phyloP scores from a whole-genome alignment of 2,113 vertebrate genomes.

The Arvicanthis niloticus region DNA sequence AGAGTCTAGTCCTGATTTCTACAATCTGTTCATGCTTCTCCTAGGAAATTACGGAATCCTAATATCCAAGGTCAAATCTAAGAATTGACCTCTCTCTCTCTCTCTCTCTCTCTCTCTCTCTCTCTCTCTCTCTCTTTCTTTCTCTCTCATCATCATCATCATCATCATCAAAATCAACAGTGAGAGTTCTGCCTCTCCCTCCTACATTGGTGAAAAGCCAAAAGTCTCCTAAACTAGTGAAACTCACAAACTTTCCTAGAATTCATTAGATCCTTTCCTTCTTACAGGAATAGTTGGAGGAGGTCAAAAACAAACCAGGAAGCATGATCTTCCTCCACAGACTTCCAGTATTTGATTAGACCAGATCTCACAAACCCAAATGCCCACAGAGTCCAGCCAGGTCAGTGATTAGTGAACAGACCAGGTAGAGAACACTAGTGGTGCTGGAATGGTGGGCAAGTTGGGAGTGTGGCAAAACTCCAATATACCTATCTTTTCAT shows the following conservation, averaged over 20 bases:
- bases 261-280: not conserved
- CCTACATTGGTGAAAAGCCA: not conserved
- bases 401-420: not conserved
- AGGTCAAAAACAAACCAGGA: not conserved
- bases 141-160: too few relatives aligned
- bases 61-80: not conserved
- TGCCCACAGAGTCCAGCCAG: not conserved
- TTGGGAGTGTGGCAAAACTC: fast-evolving
- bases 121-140: too few relatives aligned
- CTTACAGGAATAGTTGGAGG: not conserved
- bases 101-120: too few relatives aligned
- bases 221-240: not conserved
- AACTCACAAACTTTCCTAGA: not conserved
- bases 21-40: not conserved
- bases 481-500: not conserved
- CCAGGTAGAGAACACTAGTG: not conserved
- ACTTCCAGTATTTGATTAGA: not conserved
- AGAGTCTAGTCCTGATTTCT: not conserved
- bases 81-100: not conserved
- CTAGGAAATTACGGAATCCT: not conserved
- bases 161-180: not conserved
- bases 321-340: not conserved
- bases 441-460: not conserved
- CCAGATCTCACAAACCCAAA: not conserved
- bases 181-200: not conserved